Evolutionary conservation across 2,888 invertebrate genomes (phyloP).

Genomic region (Xylocampa areola): DNA sequence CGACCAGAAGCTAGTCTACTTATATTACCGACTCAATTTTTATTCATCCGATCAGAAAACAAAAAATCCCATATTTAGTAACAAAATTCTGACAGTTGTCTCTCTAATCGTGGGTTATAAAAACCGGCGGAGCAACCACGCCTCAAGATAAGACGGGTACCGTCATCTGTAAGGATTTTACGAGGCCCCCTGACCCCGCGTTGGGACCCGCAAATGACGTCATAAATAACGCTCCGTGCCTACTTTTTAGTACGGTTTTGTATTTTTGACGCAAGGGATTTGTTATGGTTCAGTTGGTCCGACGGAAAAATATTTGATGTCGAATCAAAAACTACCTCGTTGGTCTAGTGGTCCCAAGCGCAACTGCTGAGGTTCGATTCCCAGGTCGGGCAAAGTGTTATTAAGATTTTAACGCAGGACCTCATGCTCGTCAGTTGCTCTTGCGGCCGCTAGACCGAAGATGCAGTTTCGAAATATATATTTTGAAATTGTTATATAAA

Average conservation of each 20-base stretch:
- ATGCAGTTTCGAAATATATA: no score
- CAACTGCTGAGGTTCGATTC: no score
- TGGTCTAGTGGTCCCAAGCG: no score
- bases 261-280: constrained; percentile 16
- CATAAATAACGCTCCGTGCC: constrained; percentile 44
- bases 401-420: no score
- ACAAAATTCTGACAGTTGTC: constrained; percentile 28
- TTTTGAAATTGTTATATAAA: no score
- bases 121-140: constrained; percentile 35
- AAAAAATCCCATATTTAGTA: constrained; percentile 32
- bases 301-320: background rate
- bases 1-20: no score
- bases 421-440: no score
- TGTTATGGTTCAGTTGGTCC: constrained; percentile 5
- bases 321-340: no score
- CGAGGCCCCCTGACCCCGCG: constrained; percentile 33
- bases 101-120: constrained; percentile 44
- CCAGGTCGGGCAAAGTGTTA: no score
- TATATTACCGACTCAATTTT: no score
- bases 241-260: constrained; percentile 24
- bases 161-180: constrained; percentile 46
- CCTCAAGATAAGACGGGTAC: constrained; percentile 38
- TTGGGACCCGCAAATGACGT: constrained; percentile 42
- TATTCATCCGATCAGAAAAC: no score
- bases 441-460: no score